Base-by-base conservation (phyloP, 2,113 vertebrate genomes). In the Potamarius usumacintae region DNA sequence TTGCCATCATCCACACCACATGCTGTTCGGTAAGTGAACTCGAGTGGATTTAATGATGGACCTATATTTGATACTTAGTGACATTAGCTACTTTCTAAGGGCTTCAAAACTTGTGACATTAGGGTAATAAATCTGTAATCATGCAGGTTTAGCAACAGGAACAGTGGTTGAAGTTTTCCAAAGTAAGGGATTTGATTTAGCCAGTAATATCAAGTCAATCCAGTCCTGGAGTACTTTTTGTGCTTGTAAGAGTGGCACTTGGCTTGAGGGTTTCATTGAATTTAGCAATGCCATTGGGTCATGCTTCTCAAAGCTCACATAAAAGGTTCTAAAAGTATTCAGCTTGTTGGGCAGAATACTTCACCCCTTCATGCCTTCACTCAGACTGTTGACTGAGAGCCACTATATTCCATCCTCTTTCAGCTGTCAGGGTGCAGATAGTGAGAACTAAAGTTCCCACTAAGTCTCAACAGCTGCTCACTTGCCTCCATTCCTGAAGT, bases 161-260 rank as follows among this genome's bases (percentile, higher is more conserved):
- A 72, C 34, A 72, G 20, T 10, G 17, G 2, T 34, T 71, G 30
- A 34, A 17, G 67, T 34, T 71, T 71, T 34, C n/a, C 12, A 15
- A 69, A 69, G 65, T 71, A 27, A 71, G 69, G 15, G 30, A 42
- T 48, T 72, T 72, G 34, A 72, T 72, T 72, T 42, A 72, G 7
- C 30, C 34, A 72, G 7, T 72, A 72, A 53, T 53, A 25, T 76
- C 72, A 50, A 11, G 74, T 12, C 10, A 2, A 50, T 53, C 48
- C 48, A 53, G 48, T 48, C 22, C 74, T 52, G 42, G 74, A 77
- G 74, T 52, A 2, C 77, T 79, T 79, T 22, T 55, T 55, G 52
- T 79, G 77, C 15, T 79, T 79, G 52, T 30, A 79, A 79, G 25
- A 78, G 50, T 78, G 76, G 50, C 76, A 78, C 48, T 53, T n/a